phyloP scores from a whole-genome alignment of 2,888 invertebrate species.

The Apotomis capreana region DNA sequence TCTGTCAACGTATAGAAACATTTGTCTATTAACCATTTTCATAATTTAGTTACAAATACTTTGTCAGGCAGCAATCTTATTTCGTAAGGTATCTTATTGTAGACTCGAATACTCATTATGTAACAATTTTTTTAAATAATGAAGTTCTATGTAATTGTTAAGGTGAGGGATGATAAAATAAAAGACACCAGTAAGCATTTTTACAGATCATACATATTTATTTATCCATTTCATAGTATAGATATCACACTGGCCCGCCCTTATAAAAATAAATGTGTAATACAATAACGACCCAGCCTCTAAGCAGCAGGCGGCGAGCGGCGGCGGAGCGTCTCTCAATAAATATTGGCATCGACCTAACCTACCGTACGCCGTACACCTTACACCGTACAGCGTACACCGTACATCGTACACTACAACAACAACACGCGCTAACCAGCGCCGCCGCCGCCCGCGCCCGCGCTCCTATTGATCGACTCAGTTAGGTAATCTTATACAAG shows the following conservation, averaged over 20 bases:
- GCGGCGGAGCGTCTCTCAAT: constrained; percentile 61
- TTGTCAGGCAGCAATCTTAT: too few species aligned
- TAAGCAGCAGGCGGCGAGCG: constrained; percentile 58
- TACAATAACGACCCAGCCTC: constrained; percentile 78
- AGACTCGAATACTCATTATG: too few species aligned
- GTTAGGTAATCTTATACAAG: constrained; percentile 74
- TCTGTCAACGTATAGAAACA: too few species aligned
- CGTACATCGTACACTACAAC: constrained; percentile 58
- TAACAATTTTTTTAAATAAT: too few species aligned
- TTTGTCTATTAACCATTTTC: too few species aligned
- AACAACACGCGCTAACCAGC: constrained; percentile 66
- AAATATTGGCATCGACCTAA: constrained; percentile 76
- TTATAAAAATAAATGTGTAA: constrained; percentile 83
- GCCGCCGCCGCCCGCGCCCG: constrained; percentile 67
- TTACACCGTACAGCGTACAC: too few species aligned
- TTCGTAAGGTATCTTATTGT: too few species aligned
- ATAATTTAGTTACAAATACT: too few species aligned
- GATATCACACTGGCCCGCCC: constrained; percentile 84
- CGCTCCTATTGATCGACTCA: constrained; percentile 62
- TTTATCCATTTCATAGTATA: constrained; percentile 83
- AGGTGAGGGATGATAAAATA: constrained; percentile 50
- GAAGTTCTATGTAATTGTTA: too few species aligned
- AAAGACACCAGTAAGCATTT: constrained; percentile 72
- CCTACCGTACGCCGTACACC: constrained; percentile 30
- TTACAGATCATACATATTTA: constrained; percentile 84